Percentiles rank a stretch among this genome's conserved stretches.
Evolutionary conservation across 2,888 invertebrate genomes (phyloP).

Genomic region (Chrysomela aeneicollis): DNA sequence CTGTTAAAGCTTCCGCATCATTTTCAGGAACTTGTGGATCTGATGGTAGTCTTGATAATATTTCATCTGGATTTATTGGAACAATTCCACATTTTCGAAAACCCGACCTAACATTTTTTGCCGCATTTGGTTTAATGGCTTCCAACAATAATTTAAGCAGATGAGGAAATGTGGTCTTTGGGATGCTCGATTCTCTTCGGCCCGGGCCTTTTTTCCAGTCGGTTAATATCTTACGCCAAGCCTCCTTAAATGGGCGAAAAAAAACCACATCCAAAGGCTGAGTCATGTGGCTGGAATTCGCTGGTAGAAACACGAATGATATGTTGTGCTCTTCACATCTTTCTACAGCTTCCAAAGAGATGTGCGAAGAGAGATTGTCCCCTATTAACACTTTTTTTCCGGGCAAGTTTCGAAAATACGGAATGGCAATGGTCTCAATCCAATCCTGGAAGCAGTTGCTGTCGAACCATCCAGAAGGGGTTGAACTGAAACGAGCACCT

Average conservation of each 20-base stretch:
- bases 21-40: slow-evolving; percentile 28
- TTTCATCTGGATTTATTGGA: slow-evolving; percentile 16
- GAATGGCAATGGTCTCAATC: no score
- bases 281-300: slow-evolving; percentile 22
- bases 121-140: slow-evolving; percentile 15
- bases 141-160: slow-evolving; percentile 21
- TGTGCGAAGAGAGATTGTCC: no score
- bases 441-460: no score
- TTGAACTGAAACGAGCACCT: no score
- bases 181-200: slow-evolving; percentile 19
- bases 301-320: slow-evolving; percentile 28
- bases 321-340: no score
- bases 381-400: no score
- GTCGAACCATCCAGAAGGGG: no score
- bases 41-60: slow-evolving; percentile 23
- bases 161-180: slow-evolving; percentile 22
- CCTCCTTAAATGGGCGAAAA: slow-evolving; percentile 27
- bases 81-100: slow-evolving; percentile 17
- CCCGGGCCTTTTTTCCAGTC: slow-evolving; percentile 25
- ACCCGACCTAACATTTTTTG: slow-evolving; percentile 17
- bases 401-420: no score
- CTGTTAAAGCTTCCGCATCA: slow-evolving; percentile 27
- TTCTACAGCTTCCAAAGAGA: no score
- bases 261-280: slow-evolving; percentile 23
- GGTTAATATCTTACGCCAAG: slow-evolving; percentile 28